Evolutionary conservation across 1,140 invertebrate genomes (phyloP).

Genomic region (Steinernema khuongi): DNA sequence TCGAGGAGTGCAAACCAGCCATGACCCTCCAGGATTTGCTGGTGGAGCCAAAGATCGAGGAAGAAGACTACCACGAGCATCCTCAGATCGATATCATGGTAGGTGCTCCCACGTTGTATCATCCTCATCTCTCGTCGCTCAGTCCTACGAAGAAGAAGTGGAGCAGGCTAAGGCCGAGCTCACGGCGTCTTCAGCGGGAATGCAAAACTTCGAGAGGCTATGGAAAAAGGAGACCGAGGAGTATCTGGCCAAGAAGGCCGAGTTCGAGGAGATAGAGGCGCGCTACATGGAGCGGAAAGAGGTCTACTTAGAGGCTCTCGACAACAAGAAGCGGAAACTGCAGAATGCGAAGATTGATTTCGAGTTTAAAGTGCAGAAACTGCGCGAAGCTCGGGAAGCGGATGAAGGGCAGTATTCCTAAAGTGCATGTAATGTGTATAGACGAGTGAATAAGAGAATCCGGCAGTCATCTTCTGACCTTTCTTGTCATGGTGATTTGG

Average conservation of each 20-base stretch:
- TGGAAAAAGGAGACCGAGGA: neutral
- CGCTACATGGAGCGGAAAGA: neutral
- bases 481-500: no score
- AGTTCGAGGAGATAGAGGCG: neutral
- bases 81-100: neutral
- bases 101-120: neutral
- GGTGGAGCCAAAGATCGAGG: neutral
- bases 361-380: neutral
- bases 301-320: neutral
- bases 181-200: neutral
- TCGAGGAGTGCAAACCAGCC: no score
- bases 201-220: neutral
- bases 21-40: neutral
- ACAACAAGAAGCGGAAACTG: neutral
- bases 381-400: neutral
- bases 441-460: no score
- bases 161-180: neutral
- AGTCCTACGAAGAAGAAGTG: neutral
- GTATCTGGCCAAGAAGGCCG: neutral
- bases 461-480: no score
- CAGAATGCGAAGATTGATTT: neutral
- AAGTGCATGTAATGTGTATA: no score
- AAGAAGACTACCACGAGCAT: neutral
- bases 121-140: neutral
- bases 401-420: no score